Conservation (phyloP, 2,888 invertebrate species). For the Phragmatobia fuliginosa region DNA sequence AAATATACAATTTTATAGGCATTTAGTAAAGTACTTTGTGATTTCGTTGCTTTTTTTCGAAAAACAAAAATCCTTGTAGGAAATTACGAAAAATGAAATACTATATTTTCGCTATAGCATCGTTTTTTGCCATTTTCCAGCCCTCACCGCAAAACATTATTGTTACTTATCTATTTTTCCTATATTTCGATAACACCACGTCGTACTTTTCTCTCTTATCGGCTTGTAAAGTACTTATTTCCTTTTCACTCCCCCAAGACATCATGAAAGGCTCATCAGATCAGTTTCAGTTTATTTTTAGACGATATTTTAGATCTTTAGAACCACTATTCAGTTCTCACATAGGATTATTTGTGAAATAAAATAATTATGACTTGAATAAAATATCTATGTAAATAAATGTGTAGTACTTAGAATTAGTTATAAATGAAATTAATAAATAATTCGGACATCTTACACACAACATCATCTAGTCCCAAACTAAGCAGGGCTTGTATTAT, state of each 20-base stretch:
- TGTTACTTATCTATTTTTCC: conserved; percentile 22
- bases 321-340: background rate
- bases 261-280: conserved; percentile 14
- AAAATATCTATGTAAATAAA: too few relatives aligned
- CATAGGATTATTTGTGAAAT: background rate
- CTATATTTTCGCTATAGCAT: background rate
- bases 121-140: conserved; percentile 14
- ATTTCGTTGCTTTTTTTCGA: background rate
- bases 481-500: too few relatives aligned
- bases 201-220: conserved; percentile 35
- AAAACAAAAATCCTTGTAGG: background rate
- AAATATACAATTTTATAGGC: too few relatives aligned
- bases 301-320: background rate
- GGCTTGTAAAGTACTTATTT: conserved; percentile 36
- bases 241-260: conserved; percentile 28
- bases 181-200: conserved; percentile 40
- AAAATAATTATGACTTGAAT: background rate
- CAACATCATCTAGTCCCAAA: too few relatives aligned
- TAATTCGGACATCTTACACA: too few relatives aligned
- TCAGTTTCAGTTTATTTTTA: background rate
- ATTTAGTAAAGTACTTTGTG: too few relatives aligned
- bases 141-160: conserved; percentile 25
- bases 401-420: background rate
- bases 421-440: background rate
- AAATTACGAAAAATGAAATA: background rate